Base-by-base conservation (phyloP, 2,797 vertebrate genomes). In the Rhabdophis nuchalis region DNA sequence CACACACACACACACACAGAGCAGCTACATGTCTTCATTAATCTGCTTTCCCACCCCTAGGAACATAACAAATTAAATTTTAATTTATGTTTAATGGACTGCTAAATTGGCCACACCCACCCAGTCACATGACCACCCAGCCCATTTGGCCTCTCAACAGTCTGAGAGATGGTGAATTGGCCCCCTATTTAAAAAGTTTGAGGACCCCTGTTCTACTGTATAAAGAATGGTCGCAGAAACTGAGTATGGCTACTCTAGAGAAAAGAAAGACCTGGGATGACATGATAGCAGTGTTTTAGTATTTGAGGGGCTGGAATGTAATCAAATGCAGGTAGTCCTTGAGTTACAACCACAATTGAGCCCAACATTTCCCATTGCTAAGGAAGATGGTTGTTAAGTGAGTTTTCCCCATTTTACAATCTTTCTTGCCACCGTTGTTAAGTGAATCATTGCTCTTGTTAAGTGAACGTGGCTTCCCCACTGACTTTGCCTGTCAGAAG, bases 241-340 rank as follows among this genome's bases (percentile, higher is more conserved):
- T n/a, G 5, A 12, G 12, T 13, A n/a, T 14, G 61, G 29, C 29
- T 5, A 64, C 11, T 64, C 61, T n/a, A 64, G 60, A 61, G 27
- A 61, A 61, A 61, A 61, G 61, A 5, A 11, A 10, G 58, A 25
- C 23, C 10, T 23, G 57, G 58, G 60, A 4, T 23, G 60, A 12
- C 61, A 14, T n/a, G 61, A 64, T n/a, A n/a, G 61, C 61, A 64
- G 61, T 64, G 14, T 64, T n/a, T 29, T 12, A 64, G 12, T 12
- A 64, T 64, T 64, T 64, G 61, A 64, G 61, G 4, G 0, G 12
- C 29, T n/a, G 61, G 23, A 25, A 25, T 95, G 95, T 95, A 95
- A 94, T 94, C 61, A 57, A 95, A 89, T 91, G n/a, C 12, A 64
- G 29, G 29, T 64, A 13, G 5, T 64, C 29, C 12, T n/a, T n/a